These are phyloP conservation scores for Austrofundulus limnaeus DNA, from an alignment of 2,113 vertebrate genomes.

Conservation along the genomic window DNA sequence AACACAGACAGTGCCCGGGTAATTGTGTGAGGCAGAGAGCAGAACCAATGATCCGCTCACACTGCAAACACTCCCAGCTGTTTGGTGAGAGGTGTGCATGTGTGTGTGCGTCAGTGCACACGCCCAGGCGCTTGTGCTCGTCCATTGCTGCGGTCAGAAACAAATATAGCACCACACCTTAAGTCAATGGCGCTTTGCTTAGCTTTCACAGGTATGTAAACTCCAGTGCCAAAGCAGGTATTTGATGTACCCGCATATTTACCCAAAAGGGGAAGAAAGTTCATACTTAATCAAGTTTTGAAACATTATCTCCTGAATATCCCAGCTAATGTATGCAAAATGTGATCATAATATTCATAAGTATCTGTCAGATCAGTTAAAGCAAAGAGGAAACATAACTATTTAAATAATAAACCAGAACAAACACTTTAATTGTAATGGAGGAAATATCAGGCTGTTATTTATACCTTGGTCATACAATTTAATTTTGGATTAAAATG, in stretches of 20 bases:
- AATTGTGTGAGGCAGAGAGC: conserved; percentile 65
- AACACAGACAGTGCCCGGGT: conserved; percentile 73
- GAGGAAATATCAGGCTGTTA: conserved; percentile 21
- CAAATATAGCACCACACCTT: conserved; percentile 73
- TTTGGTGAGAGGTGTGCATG: conserved; percentile 33
- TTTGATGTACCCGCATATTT: conserved; percentile 72
- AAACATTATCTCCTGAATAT: conserved; percentile 53
- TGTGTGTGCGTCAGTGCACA: conserved; percentile 3
- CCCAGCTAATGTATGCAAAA: conserved; percentile 36
- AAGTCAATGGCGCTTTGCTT: conserved; percentile 74
- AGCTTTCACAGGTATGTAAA: conserved; percentile 73
- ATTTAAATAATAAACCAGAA: conserved; percentile 2
- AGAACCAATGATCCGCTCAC: conserved; percentile 52
- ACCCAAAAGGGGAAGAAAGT: conserved; percentile 69
- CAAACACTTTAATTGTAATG: neutral
- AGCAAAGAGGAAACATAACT: conserved; percentile 22
- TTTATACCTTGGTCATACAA: conserved; percentile 28
- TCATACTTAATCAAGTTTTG: conserved; percentile 69
- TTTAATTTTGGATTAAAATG: conserved; percentile 39
- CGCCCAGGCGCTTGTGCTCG: conserved; percentile 41
- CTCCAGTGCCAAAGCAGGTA: conserved; percentile 64
- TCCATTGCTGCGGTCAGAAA: conserved; percentile 58
- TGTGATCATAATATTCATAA: conserved; percentile 28
- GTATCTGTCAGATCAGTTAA: conserved; percentile 36
- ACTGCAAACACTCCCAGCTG: conserved; percentile 77